Percentiles rank a stretch among this genome's conserved stretches.
Evolutionary conservation across 2,113 vertebrate species (phyloP).

Genomic region (Scytalopus superciliaris): DNA sequence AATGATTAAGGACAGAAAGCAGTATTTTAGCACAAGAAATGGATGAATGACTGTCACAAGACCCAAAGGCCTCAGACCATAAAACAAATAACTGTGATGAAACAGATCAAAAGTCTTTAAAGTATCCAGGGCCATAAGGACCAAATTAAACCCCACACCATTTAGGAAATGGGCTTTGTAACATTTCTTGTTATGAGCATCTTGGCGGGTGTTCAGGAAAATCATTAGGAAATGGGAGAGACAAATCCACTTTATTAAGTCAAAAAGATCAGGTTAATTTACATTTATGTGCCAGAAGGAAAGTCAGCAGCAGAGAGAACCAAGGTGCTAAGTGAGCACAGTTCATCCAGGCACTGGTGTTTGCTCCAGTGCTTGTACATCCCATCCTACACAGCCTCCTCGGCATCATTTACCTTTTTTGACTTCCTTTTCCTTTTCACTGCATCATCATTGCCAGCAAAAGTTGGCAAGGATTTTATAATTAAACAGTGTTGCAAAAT

Average conservation of each 20-base stretch:
- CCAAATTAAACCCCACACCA: conserved; percentile 25
- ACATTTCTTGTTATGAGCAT: conserved; percentile 1
- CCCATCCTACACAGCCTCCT: accelerated
- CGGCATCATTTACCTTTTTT: neutral
- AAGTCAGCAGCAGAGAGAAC: neutral
- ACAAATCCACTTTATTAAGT: neutral
- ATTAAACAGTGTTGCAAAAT: neutral
- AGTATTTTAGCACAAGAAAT: neutral
- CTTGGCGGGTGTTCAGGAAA: conserved; percentile 11
- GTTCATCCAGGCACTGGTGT: neutral
- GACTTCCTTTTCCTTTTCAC: neutral
- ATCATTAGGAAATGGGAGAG: conserved; percentile 26
- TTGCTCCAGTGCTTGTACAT: neutral
- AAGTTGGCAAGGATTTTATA: neutral
- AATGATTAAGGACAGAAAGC: conserved; percentile 1
- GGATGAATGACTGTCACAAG: neutral
- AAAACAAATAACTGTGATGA: conserved; percentile 51
- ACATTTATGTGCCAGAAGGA: neutral
- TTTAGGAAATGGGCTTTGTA: conserved; percentile 43
- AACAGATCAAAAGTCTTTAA: conserved; percentile 48
- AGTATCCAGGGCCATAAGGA: conserved; percentile 9
- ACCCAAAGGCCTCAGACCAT: conserved; percentile 20
- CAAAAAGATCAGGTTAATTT: neutral
- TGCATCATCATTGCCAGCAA: neutral
- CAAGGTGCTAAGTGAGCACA: neutral